A percentile compares a stretch with the other conserved stretches of the same genome.
phyloP scores from a whole-genome alignment of 2,113 vertebrate genomes.

The Procavia capensis region DNA sequence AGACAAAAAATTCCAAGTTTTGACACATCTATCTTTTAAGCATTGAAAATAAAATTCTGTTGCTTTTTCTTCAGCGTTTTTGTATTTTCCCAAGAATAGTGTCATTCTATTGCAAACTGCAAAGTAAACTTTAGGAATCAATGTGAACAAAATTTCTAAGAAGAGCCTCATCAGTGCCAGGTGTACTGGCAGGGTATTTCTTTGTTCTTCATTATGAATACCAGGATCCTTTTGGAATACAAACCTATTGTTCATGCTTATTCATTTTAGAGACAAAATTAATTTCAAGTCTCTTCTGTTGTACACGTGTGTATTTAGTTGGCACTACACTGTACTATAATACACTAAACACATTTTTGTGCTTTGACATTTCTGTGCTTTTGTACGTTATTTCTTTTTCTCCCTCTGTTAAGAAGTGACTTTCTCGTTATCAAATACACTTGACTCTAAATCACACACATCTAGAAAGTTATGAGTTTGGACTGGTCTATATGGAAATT shows the following conservation, averaged over 20 bases:
- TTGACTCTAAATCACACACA: not conserved
- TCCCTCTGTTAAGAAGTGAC: not conserved
- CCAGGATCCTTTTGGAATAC: not conserved
- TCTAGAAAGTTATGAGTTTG: not conserved
- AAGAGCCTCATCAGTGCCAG: not conserved
- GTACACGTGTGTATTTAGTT: not conserved
- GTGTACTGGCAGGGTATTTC: not conserved
- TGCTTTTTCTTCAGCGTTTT: not conserved
- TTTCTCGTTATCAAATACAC: not conserved
- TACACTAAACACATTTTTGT: not conserved
- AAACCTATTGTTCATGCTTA: not conserved
- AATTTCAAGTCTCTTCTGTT: not conserved
- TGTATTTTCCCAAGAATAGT: not conserved
- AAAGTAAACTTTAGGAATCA: not conserved
- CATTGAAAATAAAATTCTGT: not conserved
- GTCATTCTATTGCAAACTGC: not conserved
- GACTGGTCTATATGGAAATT: not conserved
- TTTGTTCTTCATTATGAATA: not conserved
- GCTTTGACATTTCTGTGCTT: not conserved
- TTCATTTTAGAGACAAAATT: not conserved
- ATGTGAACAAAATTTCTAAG: not conserved
- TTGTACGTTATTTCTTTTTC: not conserved
- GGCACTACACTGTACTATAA: not conserved
- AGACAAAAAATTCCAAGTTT: not conserved
- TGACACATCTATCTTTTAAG: not conserved